A percentile compares a stretch with the other conserved stretches of the same genome.
Conservation (phyloP, 2,113 vertebrate species). For the Corythoichthys haematopterus region DNA sequence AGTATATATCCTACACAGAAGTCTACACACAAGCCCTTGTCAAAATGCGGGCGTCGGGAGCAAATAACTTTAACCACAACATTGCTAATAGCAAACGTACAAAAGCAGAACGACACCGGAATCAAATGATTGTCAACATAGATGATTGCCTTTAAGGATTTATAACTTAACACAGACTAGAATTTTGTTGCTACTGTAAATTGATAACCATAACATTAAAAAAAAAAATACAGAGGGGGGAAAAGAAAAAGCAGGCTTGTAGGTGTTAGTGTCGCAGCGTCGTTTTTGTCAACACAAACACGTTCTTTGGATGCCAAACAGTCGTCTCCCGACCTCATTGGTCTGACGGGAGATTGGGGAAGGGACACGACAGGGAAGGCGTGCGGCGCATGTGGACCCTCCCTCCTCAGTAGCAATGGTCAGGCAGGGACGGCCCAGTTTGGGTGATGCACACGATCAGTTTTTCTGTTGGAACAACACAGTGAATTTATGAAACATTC, state of each 20-base stretch:
- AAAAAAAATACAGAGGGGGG: neutral
- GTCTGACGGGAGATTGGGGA: conserved; percentile 20
- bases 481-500: neutral
- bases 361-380: neutral
- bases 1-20: conserved; percentile 61
- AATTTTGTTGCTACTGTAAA: conserved; percentile 62
- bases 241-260: neutral
- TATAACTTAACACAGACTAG: conserved; percentile 42
- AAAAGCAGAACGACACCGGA: conserved; percentile 34
- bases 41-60: conserved; percentile 48
- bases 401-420: conserved; percentile 73
- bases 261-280: conserved; percentile 24
- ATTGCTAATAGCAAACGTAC: conserved; percentile 15
- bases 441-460: conserved; percentile 76
- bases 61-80: conserved; percentile 26
- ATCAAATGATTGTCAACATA: conserved; percentile 70
- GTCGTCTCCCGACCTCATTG: conserved; percentile 43
- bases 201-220: conserved; percentile 23
- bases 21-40: conserved; percentile 49
- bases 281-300: conserved; percentile 39
- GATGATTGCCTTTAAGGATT: conserved; percentile 62
- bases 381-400: conserved; percentile 39
- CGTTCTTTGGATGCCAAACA: conserved; percentile 66
- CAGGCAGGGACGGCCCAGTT: conserved; percentile 66
- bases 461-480: conserved; percentile 65